phyloP scores from a whole-genome alignment of 2,888 invertebrate species.

The Cerastis leucographa region DNA sequence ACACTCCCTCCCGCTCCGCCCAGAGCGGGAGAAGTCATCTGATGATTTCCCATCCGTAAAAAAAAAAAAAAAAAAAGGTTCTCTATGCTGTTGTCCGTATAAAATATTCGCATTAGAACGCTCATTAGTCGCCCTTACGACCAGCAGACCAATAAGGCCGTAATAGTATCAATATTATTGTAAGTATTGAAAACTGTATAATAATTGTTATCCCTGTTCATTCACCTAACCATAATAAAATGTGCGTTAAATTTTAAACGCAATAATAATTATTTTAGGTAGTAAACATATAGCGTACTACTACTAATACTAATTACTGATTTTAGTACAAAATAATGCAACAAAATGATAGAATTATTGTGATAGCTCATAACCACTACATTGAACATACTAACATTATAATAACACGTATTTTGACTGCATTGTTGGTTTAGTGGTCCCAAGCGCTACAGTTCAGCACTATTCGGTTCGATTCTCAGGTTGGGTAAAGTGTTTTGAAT shows the following conservation, averaged over 20 bases:
- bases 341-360: neutral
- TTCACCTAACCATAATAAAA: neutral
- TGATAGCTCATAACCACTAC: neutral
- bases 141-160: neutral
- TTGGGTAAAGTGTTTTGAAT: neutral
- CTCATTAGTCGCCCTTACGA: no score
- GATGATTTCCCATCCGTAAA: no score
- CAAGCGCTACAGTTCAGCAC: neutral
- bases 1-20: no score
- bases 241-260: neutral
- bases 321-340: constrained; percentile 1
- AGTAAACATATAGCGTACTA: neutral
- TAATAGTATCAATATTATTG: neutral
- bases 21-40: no score
- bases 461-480: neutral
- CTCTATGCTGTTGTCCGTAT: no score
- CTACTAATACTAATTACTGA: neutral
- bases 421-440: neutral
- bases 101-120: no score
- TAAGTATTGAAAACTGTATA: neutral
- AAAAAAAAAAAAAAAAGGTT: no score
- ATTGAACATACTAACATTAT: neutral
- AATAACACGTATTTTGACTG: neutral
- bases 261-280: neutral
- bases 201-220: neutral